Evolutionary conservation across 2,888 invertebrate species (phyloP).

Genomic region (Sphecodes monilicornis): DNA sequence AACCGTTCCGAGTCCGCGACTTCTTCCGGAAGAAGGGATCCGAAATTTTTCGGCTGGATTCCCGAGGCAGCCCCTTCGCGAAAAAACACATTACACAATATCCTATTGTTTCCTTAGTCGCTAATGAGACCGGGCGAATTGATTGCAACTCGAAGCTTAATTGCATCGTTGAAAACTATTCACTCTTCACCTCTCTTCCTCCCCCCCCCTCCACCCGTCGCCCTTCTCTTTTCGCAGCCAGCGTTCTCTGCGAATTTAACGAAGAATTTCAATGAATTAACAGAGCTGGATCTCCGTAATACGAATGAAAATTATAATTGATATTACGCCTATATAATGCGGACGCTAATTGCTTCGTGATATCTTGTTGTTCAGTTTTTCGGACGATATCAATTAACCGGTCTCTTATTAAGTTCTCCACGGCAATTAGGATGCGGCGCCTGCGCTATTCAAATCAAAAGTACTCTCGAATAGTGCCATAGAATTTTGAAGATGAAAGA

Average conservation of each 20-base stretch:
- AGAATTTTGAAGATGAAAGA: not conserved
- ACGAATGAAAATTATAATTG: not conserved
- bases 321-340: not conserved
- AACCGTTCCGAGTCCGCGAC: slow-evolving; percentile 26
- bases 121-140: slow-evolving; percentile 54
- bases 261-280: slow-evolving; percentile 37
- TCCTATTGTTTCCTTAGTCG: slow-evolving; percentile 28
- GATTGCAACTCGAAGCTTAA: slow-evolving; percentile 45
- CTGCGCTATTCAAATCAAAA: not conserved
- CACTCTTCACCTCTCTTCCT: not conserved
- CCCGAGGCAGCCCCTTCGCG: not conserved
- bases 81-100: slow-evolving; percentile 42
- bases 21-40: slow-evolving; percentile 20
- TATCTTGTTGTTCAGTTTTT: not conserved
- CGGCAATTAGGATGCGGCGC: not conserved
- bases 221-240: not conserved
- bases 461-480: no score
- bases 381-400: slow-evolving; percentile 1
- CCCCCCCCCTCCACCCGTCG: accelerated
- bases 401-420: not conserved
- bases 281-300: not conserved
- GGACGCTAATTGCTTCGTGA: slow-evolving; percentile 13
- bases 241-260: slow-evolving; percentile 18
- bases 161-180: slow-evolving; percentile 44
- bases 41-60: slow-evolving; percentile 37